Conservation (phyloP, 1,140 invertebrate genomes). For the Achatina immaculata region DNA sequence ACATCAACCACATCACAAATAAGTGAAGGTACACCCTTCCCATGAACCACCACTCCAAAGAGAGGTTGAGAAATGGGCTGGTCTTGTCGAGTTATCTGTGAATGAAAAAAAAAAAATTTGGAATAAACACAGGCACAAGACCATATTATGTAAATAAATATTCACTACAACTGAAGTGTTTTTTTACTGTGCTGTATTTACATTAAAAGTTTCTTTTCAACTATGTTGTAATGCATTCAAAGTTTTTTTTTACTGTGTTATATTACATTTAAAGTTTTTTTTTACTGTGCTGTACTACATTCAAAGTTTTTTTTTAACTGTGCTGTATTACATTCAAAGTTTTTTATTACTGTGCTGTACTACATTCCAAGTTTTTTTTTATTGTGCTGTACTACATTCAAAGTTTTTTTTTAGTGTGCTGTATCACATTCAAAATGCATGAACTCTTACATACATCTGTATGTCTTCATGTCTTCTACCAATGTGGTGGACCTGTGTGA, state of each 20-base stretch:
- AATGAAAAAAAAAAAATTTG: neutral
- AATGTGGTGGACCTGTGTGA: too few relatives aligned
- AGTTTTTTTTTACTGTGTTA: too few relatives aligned
- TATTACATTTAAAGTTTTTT: neutral
- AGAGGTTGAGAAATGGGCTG: slow-evolving; percentile 27
- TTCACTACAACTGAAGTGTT: neutral
- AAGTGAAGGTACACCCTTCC: neutral
- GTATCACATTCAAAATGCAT: too few relatives aligned
- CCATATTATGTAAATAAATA: neutral
- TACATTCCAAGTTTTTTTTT: too few relatives aligned
- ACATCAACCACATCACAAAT: neutral
- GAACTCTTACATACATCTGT: too few relatives aligned
- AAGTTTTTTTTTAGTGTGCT: neutral
- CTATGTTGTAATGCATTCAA: neutral
- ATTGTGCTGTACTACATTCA: neutral
- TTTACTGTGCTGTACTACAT: neutral
- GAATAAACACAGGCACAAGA: neutral
- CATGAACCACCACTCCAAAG: slow-evolving; percentile 24
- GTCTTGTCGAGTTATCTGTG: slow-evolving; percentile 33
- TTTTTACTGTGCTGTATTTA: neutral
- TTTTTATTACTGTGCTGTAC: neutral
- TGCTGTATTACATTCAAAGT: neutral
- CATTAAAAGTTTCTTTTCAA: neutral
- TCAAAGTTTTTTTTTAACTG: too few relatives aligned
- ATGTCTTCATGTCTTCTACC: too few relatives aligned